Evolutionary conservation across 2,113 vertebrate genomes (phyloP), one percentile per base, ranked within the genome.

Genomic region (Chloropsis cyanopogon): DNA sequence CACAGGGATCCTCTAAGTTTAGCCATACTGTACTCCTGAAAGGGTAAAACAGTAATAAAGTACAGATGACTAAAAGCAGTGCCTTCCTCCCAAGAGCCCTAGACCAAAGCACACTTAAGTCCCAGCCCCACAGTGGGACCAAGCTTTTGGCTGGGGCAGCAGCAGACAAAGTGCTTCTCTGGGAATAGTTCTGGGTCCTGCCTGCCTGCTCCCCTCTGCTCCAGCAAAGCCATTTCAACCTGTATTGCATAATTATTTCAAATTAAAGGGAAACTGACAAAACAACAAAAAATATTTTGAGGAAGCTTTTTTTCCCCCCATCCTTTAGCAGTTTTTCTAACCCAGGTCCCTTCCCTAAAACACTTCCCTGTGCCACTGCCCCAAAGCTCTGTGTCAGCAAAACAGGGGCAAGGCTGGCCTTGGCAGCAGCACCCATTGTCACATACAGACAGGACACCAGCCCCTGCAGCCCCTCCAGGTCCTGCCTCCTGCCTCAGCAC

Each of bases 401-500:
- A 82, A 80, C 50, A 31, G 26, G 41, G n/a, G 37, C 31, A 54
- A 37, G 44, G 7, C n/a, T 24, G 44, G 57, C 78, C 68, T 69
- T 9, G 13, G 60, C 72, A 82, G 95, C 65, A 25, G n/a, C 9
- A 22, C 3, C 3, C 4, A 3, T 59, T 28, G 29, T 29, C 79
- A 35, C 44, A 59, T 2, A 17, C 7, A 9, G 0, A 22, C 0
- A 12, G 6, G 16, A 42, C 18, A 3, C 9, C 0, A 3, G 68
- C 14, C 41, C 9, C 70, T 8, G 49, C 35, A 25, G 33, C 31
- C 22, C 18, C 4, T 44, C 49, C n/a, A 28, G 29, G 42, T 29
- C 14, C 81, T 28, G 77, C 39, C 69, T n/a, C 37, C 78, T 24
- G 73, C 39, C 68, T 39, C 44, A n/a, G 70, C 39, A 28, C 8